These are phyloP conservation scores for Panagrolaimus sp. DNA, from an alignment of 1,140 invertebrate genomes.

Conservation along the genomic window DNA sequence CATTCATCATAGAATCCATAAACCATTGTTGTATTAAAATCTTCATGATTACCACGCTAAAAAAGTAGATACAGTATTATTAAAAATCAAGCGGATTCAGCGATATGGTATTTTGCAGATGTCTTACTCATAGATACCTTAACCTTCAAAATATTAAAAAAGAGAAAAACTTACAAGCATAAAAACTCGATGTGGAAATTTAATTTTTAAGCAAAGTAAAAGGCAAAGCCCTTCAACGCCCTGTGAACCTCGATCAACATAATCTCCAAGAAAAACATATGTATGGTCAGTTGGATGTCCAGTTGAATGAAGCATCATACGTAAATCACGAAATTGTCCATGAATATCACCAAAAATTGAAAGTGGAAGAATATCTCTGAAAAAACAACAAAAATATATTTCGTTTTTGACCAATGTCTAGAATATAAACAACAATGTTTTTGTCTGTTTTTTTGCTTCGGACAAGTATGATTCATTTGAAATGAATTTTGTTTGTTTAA, in stretches of 20 bases:
- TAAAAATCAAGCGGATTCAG: neutral
- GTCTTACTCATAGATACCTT: too few relatives aligned
- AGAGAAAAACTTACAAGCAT: neutral
- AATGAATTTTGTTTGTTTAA: neutral
- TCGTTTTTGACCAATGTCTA: too few relatives aligned
- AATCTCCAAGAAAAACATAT: slow-evolving; percentile 31
- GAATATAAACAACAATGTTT: too few relatives aligned
- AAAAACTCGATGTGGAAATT: slow-evolving; percentile 10
- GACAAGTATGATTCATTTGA: neutral
- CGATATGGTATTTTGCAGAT: too few relatives aligned
- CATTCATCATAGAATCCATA: slow-evolving; percentile 35
- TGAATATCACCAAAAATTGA: slow-evolving; percentile 36
- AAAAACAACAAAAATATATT: neutral
- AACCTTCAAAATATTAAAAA: neutral
- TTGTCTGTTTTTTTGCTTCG: too few relatives aligned
- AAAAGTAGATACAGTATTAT: neutral
- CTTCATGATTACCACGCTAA: slow-evolving; percentile 37
- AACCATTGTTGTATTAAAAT: slow-evolving; percentile 27
- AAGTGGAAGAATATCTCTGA: slow-evolving; percentile 23
- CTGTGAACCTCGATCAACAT: slow-evolving; percentile 61
- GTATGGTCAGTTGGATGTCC: slow-evolving; percentile 4
- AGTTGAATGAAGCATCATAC: slow-evolving; percentile 8
- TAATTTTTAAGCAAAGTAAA: slow-evolving; percentile 63
- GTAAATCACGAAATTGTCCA: slow-evolving; percentile 33
- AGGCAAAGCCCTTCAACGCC: slow-evolving; percentile 66